phyloP scores from a whole-genome alignment of 2,113 vertebrate genomes.

The Ageneiosus marmoratus region DNA sequence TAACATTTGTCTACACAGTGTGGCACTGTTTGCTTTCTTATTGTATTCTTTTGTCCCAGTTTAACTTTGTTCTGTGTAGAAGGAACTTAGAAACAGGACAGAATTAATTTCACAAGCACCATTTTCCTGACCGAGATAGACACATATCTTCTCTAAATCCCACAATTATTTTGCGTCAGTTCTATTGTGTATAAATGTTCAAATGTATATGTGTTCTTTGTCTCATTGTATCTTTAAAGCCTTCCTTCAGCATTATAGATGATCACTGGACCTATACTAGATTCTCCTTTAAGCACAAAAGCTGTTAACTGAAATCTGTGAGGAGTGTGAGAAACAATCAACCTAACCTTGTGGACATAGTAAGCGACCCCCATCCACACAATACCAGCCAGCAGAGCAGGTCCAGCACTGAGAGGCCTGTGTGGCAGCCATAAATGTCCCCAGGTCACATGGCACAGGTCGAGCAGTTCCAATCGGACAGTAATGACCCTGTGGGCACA shows the following conservation, averaged over 20 bases:
- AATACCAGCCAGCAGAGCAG: constrained; percentile 82
- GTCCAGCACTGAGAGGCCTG: constrained; percentile 71
- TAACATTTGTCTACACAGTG: constrained; percentile 28
- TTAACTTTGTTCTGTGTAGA: not conserved
- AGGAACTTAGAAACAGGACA: not conserved
- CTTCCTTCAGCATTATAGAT: not conserved
- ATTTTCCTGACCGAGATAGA: not conserved
- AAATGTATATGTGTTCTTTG: too few relatives aligned
- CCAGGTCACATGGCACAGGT: constrained; percentile 72
- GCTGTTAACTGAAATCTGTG: not conserved
- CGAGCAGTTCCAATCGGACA: constrained; percentile 75
- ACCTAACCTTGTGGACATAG: constrained; percentile 83
- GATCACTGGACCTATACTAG: not conserved
- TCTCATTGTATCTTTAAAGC: not conserved
- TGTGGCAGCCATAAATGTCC: constrained; percentile 72
- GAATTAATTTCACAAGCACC: not conserved
- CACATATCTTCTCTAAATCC: not conserved
- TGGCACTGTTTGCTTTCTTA: constrained; percentile 40
- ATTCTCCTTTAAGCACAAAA: not conserved
- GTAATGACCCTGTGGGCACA: constrained; percentile 74
- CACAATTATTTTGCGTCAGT: not conserved
- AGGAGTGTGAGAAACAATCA: not conserved
- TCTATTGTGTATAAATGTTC: not conserved
- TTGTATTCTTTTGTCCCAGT: not conserved
- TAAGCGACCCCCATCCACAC: constrained; percentile 70